A percentile compares a stretch with the other conserved stretches of the same genome.
Conservation (phyloP, 2,888 invertebrate genomes). For the Thereva unica region DNA sequence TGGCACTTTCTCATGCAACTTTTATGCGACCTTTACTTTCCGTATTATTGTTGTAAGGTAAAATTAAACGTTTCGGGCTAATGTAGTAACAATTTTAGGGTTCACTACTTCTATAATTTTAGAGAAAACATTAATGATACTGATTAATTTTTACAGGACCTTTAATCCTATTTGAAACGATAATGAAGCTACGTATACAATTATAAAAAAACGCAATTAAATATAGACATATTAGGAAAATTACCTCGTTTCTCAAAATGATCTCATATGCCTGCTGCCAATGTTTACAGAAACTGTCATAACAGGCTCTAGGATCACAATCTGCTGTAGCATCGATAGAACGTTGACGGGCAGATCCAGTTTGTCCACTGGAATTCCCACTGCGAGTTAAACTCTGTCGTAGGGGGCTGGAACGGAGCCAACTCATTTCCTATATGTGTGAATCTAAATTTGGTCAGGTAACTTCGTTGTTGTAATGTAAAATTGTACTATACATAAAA, state of each 20-base stretch:
- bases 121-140: too few relatives aligned
- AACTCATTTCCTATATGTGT: slow-evolving; percentile 63
- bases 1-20: too few relatives aligned
- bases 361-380: slow-evolving; percentile 59
- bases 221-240: slow-evolving; percentile 34
- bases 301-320: slow-evolving; percentile 87
- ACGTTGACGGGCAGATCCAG: slow-evolving; percentile 62
- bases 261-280: slow-evolving; percentile 92
- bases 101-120: too few relatives aligned
- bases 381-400: slow-evolving; percentile 59
- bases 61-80: too few relatives aligned
- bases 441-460: background rate
- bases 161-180: too few relatives aligned
- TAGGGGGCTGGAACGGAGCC: slow-evolving; percentile 66
- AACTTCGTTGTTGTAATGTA: background rate
- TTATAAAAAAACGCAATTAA: slow-evolving; percentile 8
- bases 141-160: too few relatives aligned
- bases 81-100: too few relatives aligned
- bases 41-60: too few relatives aligned
- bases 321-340: slow-evolving; percentile 70
- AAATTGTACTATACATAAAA: background rate
- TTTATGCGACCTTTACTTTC: too few relatives aligned
- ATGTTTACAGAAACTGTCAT: slow-evolving; percentile 90
- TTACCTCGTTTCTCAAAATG: slow-evolving; percentile 68
- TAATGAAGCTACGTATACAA: background rate